phyloP scores from a whole-genome alignment of 2,113 vertebrate species.

The Phyllostomus hastatus region DNA sequence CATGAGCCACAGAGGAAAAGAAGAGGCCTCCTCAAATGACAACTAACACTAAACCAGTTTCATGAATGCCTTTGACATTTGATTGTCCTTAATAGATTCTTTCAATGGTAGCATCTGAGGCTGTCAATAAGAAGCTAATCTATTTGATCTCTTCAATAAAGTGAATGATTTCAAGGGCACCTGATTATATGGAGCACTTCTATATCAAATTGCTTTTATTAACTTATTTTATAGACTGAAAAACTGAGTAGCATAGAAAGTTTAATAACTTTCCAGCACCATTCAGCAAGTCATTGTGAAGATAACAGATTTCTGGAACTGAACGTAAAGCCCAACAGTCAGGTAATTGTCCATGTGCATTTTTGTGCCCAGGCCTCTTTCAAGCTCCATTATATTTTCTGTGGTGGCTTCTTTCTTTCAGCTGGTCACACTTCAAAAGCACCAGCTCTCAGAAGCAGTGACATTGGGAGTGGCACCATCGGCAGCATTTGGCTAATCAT shows the following conservation, averaged over 20 bases:
- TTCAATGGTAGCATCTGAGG: constrained; percentile 24
- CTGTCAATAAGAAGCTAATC: constrained; percentile 68
- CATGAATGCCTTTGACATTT: constrained; percentile 24
- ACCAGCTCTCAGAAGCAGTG: constrained; percentile 44
- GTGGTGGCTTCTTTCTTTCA: constrained; percentile 46
- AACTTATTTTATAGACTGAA: constrained; percentile 69
- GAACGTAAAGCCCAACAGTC: constrained; percentile 45
- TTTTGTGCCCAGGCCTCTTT: constrained; percentile 6
- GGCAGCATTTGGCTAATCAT: not conserved
- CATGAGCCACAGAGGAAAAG: not conserved
- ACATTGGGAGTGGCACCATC: not conserved
- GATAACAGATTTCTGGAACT: constrained; percentile 40
- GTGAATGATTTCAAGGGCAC: constrained; percentile 60
- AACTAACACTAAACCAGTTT: not conserved
- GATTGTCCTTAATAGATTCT: constrained; percentile 33
- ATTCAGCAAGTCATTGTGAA: constrained; percentile 64
- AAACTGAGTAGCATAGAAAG: constrained; percentile 34
- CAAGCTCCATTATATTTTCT: constrained; percentile 51
- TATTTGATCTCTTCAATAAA: constrained; percentile 72
- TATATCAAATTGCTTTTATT: constrained; percentile 67
- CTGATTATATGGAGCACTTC: constrained; percentile 53
- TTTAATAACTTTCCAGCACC: constrained; percentile 52
- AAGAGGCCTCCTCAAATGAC: not conserved
- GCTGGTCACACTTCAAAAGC: constrained; percentile 43
- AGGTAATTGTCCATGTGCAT: constrained; percentile 34